Evolutionary conservation across 2,797 vertebrate genomes (phyloP), one percentile per base, ranked within the genome.

Genomic region (Alexandromys oeconomus): DNA sequence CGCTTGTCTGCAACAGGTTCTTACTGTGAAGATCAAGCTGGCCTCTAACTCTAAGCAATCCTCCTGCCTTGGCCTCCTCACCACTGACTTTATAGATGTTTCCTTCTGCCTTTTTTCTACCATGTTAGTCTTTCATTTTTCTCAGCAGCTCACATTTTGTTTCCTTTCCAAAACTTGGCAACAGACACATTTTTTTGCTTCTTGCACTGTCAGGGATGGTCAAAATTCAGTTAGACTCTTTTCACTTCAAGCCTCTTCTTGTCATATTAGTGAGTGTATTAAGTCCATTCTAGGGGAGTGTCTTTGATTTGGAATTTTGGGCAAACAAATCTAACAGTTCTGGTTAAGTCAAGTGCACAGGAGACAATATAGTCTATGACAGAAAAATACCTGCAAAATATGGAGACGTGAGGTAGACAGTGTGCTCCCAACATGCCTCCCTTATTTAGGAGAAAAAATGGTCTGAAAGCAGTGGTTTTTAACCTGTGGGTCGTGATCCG

Each of bases 171-270:
- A 71, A 71, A 94, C 37, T 80, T 71, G 67, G 88, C 34, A 31
- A 80, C 34, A 71, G 65, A 10, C n/a, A n/a, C 57, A n/a, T 9
- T 54, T 87, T 95, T 87, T 95, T 93, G 80, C 19, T 71, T 71
- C 13, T 10, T 59, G 17, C 2, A 1, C 2, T 7, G 40, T 87
- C 19, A 54, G 5, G 74, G 63, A 54, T 40, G 63, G 77, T 31
- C 40, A 88, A 91, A 84, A 85, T 91, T 94, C 43, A 57, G 46
- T 91, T 76, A 48, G 73, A 40, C 43, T n/a, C 69, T 84, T 93
- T 27, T 46, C 46, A 8, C 54, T 79, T 94, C 57, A 78, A 90
- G 54, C 25, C 65, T 25, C 15, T 69, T 91, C 73, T 51, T 15
- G 31, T 78, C 31, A 61, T 73, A 34, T 54, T 69, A 65, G 6